Conservation (phyloP, 2,113 vertebrate genomes). For the Fukomys damarensis region DNA sequence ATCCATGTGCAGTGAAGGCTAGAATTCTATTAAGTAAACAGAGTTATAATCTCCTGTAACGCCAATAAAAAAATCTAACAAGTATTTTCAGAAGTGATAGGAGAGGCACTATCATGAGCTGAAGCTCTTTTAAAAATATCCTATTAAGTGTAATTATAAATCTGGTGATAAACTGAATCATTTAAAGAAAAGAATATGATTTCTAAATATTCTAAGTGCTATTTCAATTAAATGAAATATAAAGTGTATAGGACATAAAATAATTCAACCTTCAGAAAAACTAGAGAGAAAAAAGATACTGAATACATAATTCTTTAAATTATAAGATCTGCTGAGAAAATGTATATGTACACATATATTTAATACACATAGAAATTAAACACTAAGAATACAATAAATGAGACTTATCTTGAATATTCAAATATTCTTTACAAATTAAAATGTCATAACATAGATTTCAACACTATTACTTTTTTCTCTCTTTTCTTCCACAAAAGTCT, state of each 20-base stretch:
- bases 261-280: background rate
- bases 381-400: background rate
- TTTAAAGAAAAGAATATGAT: slow-evolving; percentile 40
- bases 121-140: slow-evolving; percentile 32
- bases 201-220: background rate
- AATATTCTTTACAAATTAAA: slow-evolving; percentile 24
- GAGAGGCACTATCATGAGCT: background rate
- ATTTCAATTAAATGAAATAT: slow-evolving; percentile 38
- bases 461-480: background rate
- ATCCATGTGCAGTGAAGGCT: slow-evolving; percentile 75
- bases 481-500: background rate
- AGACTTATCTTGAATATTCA: background rate
- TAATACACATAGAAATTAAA: background rate
- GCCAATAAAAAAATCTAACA: slow-evolving; percentile 59
- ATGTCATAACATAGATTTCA: background rate
- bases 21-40: slow-evolving; percentile 81
- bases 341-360: background rate
- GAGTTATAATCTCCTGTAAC: slow-evolving; percentile 64
- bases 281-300: background rate
- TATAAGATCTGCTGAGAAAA: background rate
- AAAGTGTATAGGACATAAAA: background rate
- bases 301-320: slow-evolving; percentile 23
- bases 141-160: slow-evolving; percentile 64
- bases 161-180: slow-evolving; percentile 53
- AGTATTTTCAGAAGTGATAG: slow-evolving; percentile 53